Percentiles rank a stretch among this genome's conserved stretches.
These are phyloP conservation scores for Epizoanthus fatuus DNA, from an alignment of 92 coral and sea anemone genomes.

Conservation along the genomic window DNA sequence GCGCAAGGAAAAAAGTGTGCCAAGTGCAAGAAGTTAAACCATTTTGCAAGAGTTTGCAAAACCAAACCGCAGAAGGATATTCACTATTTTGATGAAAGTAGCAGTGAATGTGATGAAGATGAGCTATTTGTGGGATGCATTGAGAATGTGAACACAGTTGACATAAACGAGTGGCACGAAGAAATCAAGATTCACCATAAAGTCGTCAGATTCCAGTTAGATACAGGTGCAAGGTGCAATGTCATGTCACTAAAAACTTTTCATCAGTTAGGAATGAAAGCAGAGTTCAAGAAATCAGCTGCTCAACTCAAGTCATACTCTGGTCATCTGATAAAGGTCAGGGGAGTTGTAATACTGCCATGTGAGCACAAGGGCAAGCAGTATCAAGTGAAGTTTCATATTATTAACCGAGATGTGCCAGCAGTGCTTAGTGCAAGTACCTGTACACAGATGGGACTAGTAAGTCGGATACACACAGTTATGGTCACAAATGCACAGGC, in stretches of 20 bases:
- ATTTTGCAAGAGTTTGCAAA: constrained; percentile 25
- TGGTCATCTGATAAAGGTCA: background rate
- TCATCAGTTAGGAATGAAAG: background rate
- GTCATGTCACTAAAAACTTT: background rate
- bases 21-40: background rate
- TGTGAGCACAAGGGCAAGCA: background rate
- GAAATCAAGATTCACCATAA: background rate
- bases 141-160: background rate
- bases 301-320: constrained; percentile 25
- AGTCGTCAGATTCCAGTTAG: background rate
- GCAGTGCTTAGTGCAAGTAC: too few relatives aligned
- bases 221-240: constrained; percentile 24
- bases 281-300: background rate
- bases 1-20: constrained; percentile 20
- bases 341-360: background rate
- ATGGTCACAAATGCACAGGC: too few relatives aligned
- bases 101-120: background rate
- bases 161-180: background rate
- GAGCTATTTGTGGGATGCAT: background rate
- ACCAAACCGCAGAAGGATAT: background rate
- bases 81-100: background rate
- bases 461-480: too few relatives aligned
- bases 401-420: too few relatives aligned
- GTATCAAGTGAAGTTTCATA: too few relatives aligned
- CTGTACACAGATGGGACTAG: too few relatives aligned